These are phyloP conservation scores for Lissocephala sabroskyi DNA, from an alignment of 2,888 invertebrate genomes.

Conservation along the genomic window DNA sequence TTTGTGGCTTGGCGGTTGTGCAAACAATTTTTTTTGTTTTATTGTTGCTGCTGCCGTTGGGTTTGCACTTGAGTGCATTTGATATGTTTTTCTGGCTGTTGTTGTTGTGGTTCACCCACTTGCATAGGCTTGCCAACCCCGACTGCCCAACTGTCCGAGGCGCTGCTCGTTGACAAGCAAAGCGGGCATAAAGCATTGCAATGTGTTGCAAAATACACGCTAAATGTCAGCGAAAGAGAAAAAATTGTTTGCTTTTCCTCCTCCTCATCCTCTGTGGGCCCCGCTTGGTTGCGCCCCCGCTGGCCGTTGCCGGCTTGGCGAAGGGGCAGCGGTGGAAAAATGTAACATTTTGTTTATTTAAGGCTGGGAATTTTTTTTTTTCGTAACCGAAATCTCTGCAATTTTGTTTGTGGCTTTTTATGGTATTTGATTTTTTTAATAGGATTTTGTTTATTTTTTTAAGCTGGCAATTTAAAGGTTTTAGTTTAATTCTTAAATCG, in stretches of 20 bases:
- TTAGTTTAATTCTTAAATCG: neutral
- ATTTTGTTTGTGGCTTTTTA: neutral
- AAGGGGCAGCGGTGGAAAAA: no score
- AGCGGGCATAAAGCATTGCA: neutral
- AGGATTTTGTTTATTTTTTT: neutral
- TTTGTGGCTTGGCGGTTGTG: conserved; percentile 29
- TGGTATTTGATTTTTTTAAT: neutral
- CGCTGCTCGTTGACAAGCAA: conserved; percentile 1
- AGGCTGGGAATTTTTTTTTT: no score
- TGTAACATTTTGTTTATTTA: no score
- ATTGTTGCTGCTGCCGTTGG: conserved; percentile 4
- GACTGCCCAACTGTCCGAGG: conserved; percentile 1
- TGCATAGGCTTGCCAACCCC: no score
- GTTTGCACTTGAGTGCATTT: conserved; percentile 39
- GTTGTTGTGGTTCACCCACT: neutral
- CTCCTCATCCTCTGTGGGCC: no score
- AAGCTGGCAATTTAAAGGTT: no score
- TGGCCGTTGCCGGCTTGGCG: no score
- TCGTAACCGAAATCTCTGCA: neutral
- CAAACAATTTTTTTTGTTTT: conserved; percentile 6
- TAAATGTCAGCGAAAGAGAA: conserved; percentile 2
- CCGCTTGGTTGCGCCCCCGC: no score
- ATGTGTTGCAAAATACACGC: conserved; percentile 2
- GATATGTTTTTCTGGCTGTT: no score
- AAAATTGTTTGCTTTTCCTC: no score